Evolutionary conservation across 2,113 vertebrate species (phyloP), one percentile per base, ranked within the genome.

Genomic region (Lutjanus erythropterus): DNA sequence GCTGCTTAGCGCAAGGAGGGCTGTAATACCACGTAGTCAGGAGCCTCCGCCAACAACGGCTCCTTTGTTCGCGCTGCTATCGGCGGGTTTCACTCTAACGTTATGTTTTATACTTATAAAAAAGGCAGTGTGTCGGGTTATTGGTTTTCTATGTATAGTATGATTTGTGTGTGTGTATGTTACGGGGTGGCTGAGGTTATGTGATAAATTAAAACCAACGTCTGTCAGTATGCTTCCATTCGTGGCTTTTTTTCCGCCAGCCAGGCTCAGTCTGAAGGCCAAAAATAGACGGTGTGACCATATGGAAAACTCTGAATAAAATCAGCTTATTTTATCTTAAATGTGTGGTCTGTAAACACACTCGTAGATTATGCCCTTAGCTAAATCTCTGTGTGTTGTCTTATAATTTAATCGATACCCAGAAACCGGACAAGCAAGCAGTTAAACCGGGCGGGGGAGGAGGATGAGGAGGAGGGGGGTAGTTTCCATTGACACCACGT

Each of bases 41-140:
- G 59, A 86, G 71, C 78, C 81, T 87, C 74, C 71, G 89, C 91
- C 90, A 89, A 93, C 93, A 94, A 88, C 88, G 81, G 21, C 75
- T 58, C 86, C 92, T 94, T 94, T 94, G 94, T 94, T 94, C 87
- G 31, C 29, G 25, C 37, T 59, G 25, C 37, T 59, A 23, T 76
- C 78, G 47, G 15, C 35, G 47, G 60, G 9, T 81, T 79, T 71
- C 44, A 8, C 33, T 0, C 1, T 4, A 21, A n/a, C 6, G 1
- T 31, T 7, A 0, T 16, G 10, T 9, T 31, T 46, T 0, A 18
- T 33, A n/a, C 31, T 9, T 12, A 7, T 6, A 0, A 25, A 19
- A 25, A 0, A 3, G 0, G 2, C 7, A 3, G 3, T 12, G 0
- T 42, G 1, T 55, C 16, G 8, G 33, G 0, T 5, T 29, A 1